Evolutionary conservation across 2,797 vertebrate genomes (phyloP), one percentile per base, ranked within the genome.

Genomic region (Rhinoraja longicauda): DNA sequence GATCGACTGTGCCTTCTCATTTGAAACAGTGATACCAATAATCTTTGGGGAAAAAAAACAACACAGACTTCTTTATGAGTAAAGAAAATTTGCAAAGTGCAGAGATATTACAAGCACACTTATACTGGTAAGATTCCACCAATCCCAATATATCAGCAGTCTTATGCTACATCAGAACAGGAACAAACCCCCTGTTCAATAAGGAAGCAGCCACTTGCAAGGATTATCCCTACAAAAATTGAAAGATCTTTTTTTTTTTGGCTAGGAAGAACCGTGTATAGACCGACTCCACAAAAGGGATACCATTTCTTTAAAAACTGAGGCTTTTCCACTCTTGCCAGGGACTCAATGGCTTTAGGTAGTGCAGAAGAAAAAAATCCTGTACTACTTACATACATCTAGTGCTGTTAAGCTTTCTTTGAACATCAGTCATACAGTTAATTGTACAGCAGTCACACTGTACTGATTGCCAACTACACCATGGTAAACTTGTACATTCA

Each of bases 381-480:
- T 75, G 90, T 92, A 45, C 90, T 92, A 92, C 90, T 92, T 53
- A 73, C 67, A 92, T 75, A 92, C 70, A 53, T 45, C 90, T 92
- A 92, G 90, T 92, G 67, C 90, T 73, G 90, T 92, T 92, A 73
- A 75, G 39, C 90, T 92, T 73, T 53, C 70, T 75, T 92, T 72
- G 70, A 92, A 57, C 24, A 73, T 92, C 67, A 39, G 70, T 67
- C 90, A 73, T 92, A 75, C 73, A 53, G 36, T 88, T 88, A 62
- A 88, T 88, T 88, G 84, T 92, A 92, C 70, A 92, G 90, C 36
- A 53, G 53, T 53, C 15, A 70, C 32, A 92, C 64, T 92, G 90
- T 92, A 92, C 90, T 73, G 70, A 92, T 92, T 92, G 70, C 90
- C 90, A 92, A 92, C 90, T 92, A 73, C 70, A 92, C 70, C 90